A percentile compares a stretch with the other conserved stretches of the same genome.
Evolutionary conservation across 1,140 invertebrate genomes (phyloP).

Genomic region (Tetramorium simillimum): DNA sequence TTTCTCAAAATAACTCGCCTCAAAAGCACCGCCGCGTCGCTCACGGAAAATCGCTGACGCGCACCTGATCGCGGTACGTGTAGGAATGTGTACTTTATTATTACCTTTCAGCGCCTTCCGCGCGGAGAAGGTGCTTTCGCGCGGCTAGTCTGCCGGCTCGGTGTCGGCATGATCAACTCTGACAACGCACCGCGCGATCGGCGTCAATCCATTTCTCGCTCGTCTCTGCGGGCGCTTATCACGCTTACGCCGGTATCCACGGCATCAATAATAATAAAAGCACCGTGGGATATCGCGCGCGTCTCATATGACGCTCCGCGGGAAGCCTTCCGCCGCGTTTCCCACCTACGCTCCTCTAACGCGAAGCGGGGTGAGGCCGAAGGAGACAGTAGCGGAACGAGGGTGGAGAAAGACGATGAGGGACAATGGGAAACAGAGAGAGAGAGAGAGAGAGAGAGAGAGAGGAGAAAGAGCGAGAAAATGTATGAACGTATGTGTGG

Average conservation of each 20-base stretch:
- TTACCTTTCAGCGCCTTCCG: constrained; percentile 47
- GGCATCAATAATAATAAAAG: constrained; percentile 60
- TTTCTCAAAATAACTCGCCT: constrained; percentile 3
- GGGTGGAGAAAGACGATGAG: constrained; percentile 42
- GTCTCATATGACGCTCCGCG: constrained; percentile 59
- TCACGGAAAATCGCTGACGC: constrained; percentile 51
- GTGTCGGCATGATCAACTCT: constrained; percentile 16
- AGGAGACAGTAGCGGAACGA: neutral
- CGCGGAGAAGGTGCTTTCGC: constrained; percentile 4
- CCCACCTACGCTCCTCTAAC: constrained; percentile 41
- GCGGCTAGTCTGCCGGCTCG: neutral
- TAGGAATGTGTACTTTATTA: constrained; percentile 53
- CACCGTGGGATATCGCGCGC: constrained; percentile 54
- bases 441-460: neutral
- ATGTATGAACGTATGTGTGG: neutral
- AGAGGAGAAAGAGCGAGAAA: neutral
- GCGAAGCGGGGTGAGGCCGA: constrained; percentile 10
- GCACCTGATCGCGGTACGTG: constrained; percentile 36
- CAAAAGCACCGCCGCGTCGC: constrained; percentile 47
- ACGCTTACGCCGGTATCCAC: constrained; percentile 38
- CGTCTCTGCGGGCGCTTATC: constrained; percentile 45
- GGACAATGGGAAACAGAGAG: neutral
- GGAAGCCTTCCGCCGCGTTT: constrained; percentile 61
- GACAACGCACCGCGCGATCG: constrained; percentile 38
- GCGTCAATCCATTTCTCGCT: constrained; percentile 56